phyloP scores from a whole-genome alignment of 2,888 invertebrate genomes.

The Mongoloraphidia duomilia region DNA sequence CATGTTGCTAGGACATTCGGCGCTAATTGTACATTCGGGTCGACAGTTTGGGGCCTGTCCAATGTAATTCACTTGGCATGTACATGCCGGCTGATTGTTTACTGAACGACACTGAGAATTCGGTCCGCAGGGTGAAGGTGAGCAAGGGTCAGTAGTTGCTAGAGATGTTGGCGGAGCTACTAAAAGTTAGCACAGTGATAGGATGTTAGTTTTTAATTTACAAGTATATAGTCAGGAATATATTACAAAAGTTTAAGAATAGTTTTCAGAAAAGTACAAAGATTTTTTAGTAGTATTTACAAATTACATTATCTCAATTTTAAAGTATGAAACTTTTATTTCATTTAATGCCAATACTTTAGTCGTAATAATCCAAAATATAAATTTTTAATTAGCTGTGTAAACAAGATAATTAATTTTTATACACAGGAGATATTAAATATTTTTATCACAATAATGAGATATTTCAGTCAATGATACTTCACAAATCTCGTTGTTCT shows the following conservation, averaged over 20 bases:
- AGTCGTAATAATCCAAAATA: too few species aligned
- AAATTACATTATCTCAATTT: not conserved
- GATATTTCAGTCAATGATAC: too few species aligned
- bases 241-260: not conserved
- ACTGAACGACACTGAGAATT: slow-evolving; percentile 35
- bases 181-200: not conserved
- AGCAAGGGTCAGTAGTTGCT: slow-evolving; percentile 41
- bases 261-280: not conserved
- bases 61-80: slow-evolving; percentile 34
- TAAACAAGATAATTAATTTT: too few species aligned
- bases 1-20: slow-evolving; percentile 34
- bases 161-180: slow-evolving; percentile 10
- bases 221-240: too few species aligned
- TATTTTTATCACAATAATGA: too few species aligned
- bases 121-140: slow-evolving; percentile 60
- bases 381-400: too few species aligned
- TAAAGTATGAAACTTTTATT: too few species aligned
- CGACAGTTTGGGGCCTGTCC: slow-evolving; percentile 39
- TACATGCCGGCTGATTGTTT: slow-evolving; percentile 32
- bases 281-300: not conserved
- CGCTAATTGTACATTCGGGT: slow-evolving; percentile 39
- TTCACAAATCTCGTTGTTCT: too few species aligned
- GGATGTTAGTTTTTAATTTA: not conserved
- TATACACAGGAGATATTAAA: too few species aligned
- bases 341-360: too few species aligned